A percentile compares a stretch with the other conserved stretches of the same genome.
Evolutionary conservation across 1,140 invertebrate genomes (phyloP).

Genomic region (Megathymus violae): DNA sequence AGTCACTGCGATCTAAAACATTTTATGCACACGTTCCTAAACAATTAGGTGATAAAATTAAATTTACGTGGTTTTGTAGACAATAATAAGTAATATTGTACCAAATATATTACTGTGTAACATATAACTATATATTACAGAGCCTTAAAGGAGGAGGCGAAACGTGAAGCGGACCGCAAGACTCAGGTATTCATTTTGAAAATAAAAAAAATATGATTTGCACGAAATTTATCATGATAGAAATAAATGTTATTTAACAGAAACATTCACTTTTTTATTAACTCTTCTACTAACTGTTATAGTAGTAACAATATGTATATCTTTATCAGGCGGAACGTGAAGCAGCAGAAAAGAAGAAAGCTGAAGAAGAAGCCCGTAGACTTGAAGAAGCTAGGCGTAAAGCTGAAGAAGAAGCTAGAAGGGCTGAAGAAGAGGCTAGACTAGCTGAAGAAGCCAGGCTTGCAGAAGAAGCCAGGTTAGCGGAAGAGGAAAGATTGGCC

Average conservation of each 20-base stretch:
- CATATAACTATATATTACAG: constrained; percentile 55
- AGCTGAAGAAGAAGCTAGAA: constrained; percentile 67
- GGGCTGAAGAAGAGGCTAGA: constrained; percentile 81
- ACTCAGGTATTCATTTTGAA: constrained; percentile 68
- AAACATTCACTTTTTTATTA: no score
- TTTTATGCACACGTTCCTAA: no score
- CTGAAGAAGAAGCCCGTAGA: constrained; percentile 82
- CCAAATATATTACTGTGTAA: no score
- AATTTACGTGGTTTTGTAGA: no score
- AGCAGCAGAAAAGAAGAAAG: constrained; percentile 46
- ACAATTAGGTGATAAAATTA: no score
- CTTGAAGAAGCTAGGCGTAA: constrained; percentile 73
- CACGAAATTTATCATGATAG: no score
- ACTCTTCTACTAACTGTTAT: no score
- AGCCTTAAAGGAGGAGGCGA: constrained; percentile 81
- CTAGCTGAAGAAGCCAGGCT: constrained; percentile 79
- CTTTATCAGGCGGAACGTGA: constrained; percentile 63
- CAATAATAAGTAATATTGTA: no score
- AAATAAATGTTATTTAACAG: no score
- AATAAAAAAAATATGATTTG: no score
- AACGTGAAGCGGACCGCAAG: constrained; percentile 76
- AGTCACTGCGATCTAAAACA: no score
- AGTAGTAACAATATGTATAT: no score
- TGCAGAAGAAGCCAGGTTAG: constrained; percentile 81
- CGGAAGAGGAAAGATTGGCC: constrained; percentile 78